These are phyloP conservation scores for Pseudorectes ferrugineus DNA, from an alignment of 2,113 vertebrate species.

Conservation along the genomic window DNA sequence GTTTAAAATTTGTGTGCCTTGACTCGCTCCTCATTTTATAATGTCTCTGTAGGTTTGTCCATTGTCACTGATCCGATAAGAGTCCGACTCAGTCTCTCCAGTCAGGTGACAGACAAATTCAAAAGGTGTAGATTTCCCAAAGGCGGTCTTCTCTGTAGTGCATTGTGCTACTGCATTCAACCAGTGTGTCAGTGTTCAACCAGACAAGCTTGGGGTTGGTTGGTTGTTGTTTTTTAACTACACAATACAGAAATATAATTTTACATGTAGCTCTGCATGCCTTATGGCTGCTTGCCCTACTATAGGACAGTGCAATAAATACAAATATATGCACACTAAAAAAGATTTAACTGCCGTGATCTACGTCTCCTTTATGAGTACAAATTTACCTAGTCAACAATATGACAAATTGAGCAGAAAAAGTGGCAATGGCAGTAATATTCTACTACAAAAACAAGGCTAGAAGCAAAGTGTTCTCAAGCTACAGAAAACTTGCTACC, in stretches of 20 bases:
- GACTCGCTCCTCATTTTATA: background rate
- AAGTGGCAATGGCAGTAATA: conserved; percentile 56
- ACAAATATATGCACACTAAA: conserved; percentile 65
- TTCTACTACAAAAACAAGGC: conserved; percentile 65
- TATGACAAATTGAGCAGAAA: conserved; percentile 59
- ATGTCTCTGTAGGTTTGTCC: conserved; percentile 20
- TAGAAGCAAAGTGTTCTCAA: conserved; percentile 61
- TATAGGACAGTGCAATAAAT: conserved; percentile 69
- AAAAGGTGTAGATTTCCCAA: conserved; percentile 41
- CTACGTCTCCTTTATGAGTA: conserved; percentile 50
- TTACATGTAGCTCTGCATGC: conserved; percentile 49
- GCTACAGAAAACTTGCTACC: conserved; percentile 57
- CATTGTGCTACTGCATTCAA: conserved; percentile 55
- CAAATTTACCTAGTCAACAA: conserved; percentile 65
- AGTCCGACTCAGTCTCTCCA: conserved; percentile 30
- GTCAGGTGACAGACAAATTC: conserved; percentile 31
- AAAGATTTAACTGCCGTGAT: conserved; percentile 55
- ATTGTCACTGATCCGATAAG: background rate
- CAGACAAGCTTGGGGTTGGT: background rate
- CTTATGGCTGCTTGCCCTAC: conserved; percentile 54
- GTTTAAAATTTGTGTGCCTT: background rate
- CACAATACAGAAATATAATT: conserved; percentile 62
- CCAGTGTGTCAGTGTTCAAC: conserved; percentile 52
- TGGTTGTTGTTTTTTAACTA: conserved; percentile 9
- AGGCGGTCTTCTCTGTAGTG: conserved; percentile 54